These are phyloP conservation scores for Streptopelia turtur DNA, from an alignment of 2,797 vertebrate genomes.

Conservation along the genomic window DNA sequence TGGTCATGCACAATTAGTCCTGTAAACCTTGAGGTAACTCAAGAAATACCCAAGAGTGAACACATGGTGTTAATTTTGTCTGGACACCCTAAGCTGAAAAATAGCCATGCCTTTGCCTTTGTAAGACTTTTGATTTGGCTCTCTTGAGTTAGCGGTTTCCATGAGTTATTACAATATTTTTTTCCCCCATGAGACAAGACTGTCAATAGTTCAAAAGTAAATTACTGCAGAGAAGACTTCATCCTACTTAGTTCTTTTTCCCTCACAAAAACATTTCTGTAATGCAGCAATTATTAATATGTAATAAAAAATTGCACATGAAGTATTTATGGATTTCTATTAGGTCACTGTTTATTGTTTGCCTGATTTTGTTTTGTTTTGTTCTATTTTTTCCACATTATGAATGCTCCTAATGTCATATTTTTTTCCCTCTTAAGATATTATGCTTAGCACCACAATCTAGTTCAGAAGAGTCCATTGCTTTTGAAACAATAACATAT, in stretches of 20 bases:
- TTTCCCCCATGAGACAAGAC: neutral
- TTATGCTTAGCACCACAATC: neutral
- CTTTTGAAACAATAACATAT: neutral
- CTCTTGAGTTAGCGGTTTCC: neutral
- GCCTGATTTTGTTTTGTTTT: neutral
- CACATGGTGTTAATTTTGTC: neutral
- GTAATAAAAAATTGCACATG: neutral
- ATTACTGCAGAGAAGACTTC: neutral
- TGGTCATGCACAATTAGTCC: neutral
- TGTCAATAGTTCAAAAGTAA: neutral
- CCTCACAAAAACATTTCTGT: neutral
- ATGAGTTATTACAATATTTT: neutral
- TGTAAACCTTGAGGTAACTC: neutral
- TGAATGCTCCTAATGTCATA: neutral
- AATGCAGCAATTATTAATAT: neutral
- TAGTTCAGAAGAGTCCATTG: neutral
- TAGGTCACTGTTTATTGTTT: constrained; percentile 13
- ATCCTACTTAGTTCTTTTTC: neutral
- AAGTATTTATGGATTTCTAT: neutral
- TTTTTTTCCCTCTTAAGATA: neutral
- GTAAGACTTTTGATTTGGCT: neutral
- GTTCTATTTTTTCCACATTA: neutral
- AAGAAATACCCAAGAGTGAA: neutral
- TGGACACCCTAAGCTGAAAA: neutral
- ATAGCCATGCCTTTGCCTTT: neutral